Conservation (phyloP, 2,797 vertebrate species). For the Coreius guichenoti region DNA sequence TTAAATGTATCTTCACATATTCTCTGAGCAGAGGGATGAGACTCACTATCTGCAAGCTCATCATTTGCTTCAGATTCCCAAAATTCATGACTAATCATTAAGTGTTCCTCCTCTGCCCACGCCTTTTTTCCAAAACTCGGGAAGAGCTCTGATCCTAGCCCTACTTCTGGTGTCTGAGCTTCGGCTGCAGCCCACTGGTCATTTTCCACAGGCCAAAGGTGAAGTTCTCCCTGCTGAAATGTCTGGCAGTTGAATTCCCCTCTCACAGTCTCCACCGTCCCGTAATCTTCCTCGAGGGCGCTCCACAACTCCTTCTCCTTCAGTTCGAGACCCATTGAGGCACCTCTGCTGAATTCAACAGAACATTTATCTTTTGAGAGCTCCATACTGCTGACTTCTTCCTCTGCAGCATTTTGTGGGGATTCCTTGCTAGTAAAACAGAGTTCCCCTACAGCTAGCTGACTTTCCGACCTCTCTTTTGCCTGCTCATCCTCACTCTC, state of each 20-base stretch:
- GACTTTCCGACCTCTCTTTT: slow-evolving; percentile 64
- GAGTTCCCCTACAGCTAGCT: slow-evolving; percentile 72
- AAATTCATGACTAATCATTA: slow-evolving; percentile 73
- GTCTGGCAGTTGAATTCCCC: slow-evolving; percentile 76
- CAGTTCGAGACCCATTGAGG: slow-evolving; percentile 67
- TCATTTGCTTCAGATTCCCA: slow-evolving; percentile 81
- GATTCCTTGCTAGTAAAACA: slow-evolving; percentile 70
- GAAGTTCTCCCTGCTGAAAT: slow-evolving; percentile 71
- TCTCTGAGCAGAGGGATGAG: slow-evolving; percentile 72
- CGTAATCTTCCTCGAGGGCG: slow-evolving; percentile 70
- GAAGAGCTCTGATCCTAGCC: slow-evolving; percentile 76
- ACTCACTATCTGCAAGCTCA: slow-evolving; percentile 79
- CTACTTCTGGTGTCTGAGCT: slow-evolving; percentile 70
- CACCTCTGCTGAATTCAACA: slow-evolving; percentile 31
- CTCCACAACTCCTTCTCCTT: slow-evolving; percentile 75
- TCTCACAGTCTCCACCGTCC: slow-evolving; percentile 61
- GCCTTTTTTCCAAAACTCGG: slow-evolving; percentile 70
- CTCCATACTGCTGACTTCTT: slow-evolving; percentile 14
- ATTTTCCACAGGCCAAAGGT: slow-evolving; percentile 79
- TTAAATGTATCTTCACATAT: slow-evolving; percentile 70
- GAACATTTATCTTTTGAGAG: slow-evolving; percentile 46
- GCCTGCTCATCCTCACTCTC: slow-evolving; percentile 62
- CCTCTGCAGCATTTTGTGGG: slow-evolving; percentile 64
- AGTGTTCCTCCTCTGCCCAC: slow-evolving; percentile 73
- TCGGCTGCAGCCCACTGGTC: slow-evolving; percentile 81